Conservation (phyloP, 2,797 vertebrate genomes). For the Pipistrellus pipistrellus region DNA sequence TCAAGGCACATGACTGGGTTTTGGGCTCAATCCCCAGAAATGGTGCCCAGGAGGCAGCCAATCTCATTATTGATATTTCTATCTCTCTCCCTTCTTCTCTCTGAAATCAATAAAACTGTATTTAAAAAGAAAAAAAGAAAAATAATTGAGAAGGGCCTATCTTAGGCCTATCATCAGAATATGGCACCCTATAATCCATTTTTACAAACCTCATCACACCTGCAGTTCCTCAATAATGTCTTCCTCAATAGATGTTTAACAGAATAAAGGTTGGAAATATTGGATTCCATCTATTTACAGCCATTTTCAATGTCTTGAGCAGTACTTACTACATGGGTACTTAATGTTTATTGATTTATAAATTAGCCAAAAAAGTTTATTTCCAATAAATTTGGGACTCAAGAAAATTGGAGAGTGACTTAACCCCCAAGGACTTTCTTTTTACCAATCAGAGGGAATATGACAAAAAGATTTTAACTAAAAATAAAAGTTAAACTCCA, state of each 20-base stretch:
- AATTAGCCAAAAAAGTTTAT: neutral
- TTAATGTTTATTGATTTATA: conserved; percentile 3
- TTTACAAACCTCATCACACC: neutral
- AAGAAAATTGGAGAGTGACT: neutral
- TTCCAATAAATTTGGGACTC: neutral
- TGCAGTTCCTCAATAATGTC: neutral
- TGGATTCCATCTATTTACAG: neutral
- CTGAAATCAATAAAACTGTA: neutral
- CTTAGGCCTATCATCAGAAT: neutral
- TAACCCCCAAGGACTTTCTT: neutral
- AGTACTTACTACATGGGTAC: neutral
- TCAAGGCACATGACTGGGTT: neutral
- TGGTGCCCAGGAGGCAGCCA: too few relatives aligned
- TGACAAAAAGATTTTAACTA: neutral
- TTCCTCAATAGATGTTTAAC: neutral
- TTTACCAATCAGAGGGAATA: neutral
- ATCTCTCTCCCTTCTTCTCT: neutral
- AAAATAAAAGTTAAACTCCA: neutral
- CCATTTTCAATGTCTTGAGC: neutral
- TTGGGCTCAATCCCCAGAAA: neutral
- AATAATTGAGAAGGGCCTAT: neutral
- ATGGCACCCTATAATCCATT: neutral
- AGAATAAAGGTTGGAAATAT: neutral
- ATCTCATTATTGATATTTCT: neutral
- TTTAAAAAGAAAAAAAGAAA: neutral